Conservation (phyloP, 2,113 vertebrate species). For the Hemicordylus capensis region DNA sequence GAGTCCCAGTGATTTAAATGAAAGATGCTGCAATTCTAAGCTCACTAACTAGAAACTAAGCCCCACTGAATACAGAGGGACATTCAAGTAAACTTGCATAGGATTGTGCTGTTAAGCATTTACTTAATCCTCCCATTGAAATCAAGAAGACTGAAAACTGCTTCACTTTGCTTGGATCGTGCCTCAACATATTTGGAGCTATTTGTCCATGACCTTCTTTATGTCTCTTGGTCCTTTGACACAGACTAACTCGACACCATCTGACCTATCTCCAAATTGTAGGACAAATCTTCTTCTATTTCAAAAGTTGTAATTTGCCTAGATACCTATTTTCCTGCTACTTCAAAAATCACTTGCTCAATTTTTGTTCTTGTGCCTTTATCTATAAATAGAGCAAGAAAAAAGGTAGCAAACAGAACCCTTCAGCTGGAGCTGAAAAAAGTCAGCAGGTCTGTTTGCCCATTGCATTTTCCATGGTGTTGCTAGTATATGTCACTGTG, state of each 20-base stretch:
- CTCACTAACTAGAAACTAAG: not conserved
- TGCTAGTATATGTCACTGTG: not conserved
- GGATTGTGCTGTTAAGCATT: not conserved
- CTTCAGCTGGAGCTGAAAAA: not conserved
- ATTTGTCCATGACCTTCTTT: not conserved
- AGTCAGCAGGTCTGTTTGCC: not conserved
- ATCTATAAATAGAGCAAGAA: not conserved
- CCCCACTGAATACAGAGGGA: not conserved
- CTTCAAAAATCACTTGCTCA: not conserved
- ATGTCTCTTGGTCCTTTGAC: too few species aligned
- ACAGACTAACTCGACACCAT: not conserved
- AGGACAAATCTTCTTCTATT: too few species aligned
- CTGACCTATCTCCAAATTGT: not conserved
- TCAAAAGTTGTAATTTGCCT: too few species aligned
- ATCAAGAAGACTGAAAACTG: not conserved
- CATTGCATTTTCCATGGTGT: not conserved
- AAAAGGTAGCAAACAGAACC: not conserved
- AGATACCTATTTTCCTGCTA: not conserved
- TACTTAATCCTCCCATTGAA: not conserved
- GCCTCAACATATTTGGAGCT: not conserved
- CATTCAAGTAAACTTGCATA: not conserved
- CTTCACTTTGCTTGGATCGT: not conserved
- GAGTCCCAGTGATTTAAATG: not conserved
- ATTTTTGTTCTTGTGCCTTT: not conserved
- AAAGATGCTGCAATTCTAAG: not conserved